These are phyloP conservation scores for Sacculina carcini DNA, from an alignment of 2,888 invertebrate genomes.

Conservation along the genomic window DNA sequence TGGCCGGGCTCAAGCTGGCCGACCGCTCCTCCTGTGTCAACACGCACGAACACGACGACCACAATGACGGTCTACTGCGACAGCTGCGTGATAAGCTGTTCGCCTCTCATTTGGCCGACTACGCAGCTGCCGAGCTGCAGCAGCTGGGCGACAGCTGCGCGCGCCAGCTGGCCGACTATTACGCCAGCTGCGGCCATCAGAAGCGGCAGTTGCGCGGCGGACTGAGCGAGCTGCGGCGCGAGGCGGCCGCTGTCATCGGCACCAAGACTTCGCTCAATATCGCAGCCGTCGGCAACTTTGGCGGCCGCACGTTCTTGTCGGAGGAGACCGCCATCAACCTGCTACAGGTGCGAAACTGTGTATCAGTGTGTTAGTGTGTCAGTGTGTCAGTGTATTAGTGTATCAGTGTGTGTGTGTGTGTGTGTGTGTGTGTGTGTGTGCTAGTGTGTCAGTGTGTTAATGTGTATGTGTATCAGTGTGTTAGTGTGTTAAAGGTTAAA, in stretches of 20 bases:
- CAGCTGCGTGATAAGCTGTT: constrained; percentile 52
- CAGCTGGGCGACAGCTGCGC: constrained; percentile 51
- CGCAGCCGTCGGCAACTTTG: constrained; percentile 80
- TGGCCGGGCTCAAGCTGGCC: constrained; percentile 46
- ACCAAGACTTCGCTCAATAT: constrained; percentile 76
- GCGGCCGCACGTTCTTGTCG: constrained; percentile 85
- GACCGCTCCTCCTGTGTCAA: constrained; percentile 48
- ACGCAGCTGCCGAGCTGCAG: constrained; percentile 43
- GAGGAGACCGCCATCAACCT: constrained; percentile 78
- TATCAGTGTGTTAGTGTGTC: too few relatives aligned
- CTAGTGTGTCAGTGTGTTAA: too few relatives aligned
- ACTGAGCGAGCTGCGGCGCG: constrained; percentile 73
- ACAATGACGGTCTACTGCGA: too few relatives aligned
- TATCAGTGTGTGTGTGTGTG: too few relatives aligned
- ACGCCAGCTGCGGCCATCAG: constrained; percentile 73
- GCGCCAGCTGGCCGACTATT: constrained; percentile 51
- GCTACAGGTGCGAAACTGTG: constrained; percentile 29
- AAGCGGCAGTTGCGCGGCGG: constrained; percentile 74
- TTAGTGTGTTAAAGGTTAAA: too few relatives aligned
- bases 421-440: too few relatives aligned
- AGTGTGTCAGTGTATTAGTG: too few relatives aligned
- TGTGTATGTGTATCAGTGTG: too few relatives aligned
- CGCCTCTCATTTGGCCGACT: constrained; percentile 43
- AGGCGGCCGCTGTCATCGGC: constrained; percentile 76
- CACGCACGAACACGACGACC: too few relatives aligned